A percentile compares a stretch with the other conserved stretches of the same genome.
phyloP scores from a whole-genome alignment of 2,888 invertebrate genomes.

The Crematogaster levior region DNA sequence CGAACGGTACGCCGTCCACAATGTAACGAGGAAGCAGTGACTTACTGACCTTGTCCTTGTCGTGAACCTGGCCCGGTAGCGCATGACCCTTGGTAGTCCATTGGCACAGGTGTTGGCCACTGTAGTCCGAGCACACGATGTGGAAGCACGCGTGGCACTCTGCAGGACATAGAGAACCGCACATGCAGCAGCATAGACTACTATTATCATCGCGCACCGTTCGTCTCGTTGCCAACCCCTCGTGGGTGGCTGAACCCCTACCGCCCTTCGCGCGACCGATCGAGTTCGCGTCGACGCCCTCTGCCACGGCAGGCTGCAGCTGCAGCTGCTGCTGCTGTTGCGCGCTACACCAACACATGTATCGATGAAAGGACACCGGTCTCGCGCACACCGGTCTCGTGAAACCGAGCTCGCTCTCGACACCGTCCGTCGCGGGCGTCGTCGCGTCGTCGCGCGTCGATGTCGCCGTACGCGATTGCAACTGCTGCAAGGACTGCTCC shows the following conservation, averaged over 20 bases:
- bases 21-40: slow-evolving; percentile 1
- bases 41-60: slow-evolving; percentile 82
- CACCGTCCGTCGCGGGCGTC: slow-evolving; percentile 45
- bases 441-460: slow-evolving; percentile 3
- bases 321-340: slow-evolving; percentile 46
- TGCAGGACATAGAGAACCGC: slow-evolving; percentile 88
- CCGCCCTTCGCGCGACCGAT: slow-evolving; percentile 62
- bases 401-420: slow-evolving; percentile 43
- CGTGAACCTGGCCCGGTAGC: slow-evolving; percentile 81
- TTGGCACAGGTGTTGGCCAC: slow-evolving; percentile 83
- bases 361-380: slow-evolving; percentile 82
- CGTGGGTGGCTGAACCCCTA: slow-evolving; percentile 36
- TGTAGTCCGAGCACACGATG: slow-evolving; percentile 86
- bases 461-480: slow-evolving; percentile 43
- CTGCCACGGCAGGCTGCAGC: slow-evolving; percentile 37
- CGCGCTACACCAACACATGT: slow-evolving; percentile 82
- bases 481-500: slow-evolving; percentile 48
- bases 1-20: background rate
- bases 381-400: slow-evolving; percentile 78
- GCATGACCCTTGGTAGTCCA: slow-evolving; percentile 84
- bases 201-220: slow-evolving; percentile 43
- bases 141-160: slow-evolving; percentile 90
- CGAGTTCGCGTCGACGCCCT: slow-evolving; percentile 52
- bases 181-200: slow-evolving; percentile 88
- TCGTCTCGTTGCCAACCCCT: slow-evolving; percentile 45